Evolutionary conservation across 2,797 vertebrate genomes (phyloP).

Genomic region (Cuniculus paca): DNA sequence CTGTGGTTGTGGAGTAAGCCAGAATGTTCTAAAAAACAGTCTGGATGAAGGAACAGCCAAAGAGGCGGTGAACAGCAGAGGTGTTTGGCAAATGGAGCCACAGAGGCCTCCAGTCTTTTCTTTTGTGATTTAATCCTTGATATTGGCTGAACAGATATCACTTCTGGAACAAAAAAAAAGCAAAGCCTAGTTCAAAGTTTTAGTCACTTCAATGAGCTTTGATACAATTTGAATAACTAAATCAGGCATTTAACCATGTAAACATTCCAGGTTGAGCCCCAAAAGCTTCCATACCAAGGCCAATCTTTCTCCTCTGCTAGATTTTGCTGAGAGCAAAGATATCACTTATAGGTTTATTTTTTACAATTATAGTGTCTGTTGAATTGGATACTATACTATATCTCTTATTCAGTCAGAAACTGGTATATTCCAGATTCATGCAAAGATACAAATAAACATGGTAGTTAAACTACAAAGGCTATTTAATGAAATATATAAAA

Average conservation of each 20-base stretch:
- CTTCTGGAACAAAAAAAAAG: slow-evolving; percentile 15
- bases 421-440: neutral
- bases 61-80: neutral
- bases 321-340: neutral
- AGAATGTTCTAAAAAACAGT: neutral
- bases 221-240: neutral
- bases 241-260: neutral
- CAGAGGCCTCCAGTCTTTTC: neutral
- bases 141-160: neutral
- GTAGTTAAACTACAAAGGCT: neutral
- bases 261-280: neutral
- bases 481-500: neutral
- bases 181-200: neutral
- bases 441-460: neutral
- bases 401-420: neutral
- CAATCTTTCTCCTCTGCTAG: neutral
- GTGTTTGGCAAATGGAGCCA: neutral
- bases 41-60: neutral
- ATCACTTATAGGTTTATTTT: neutral
- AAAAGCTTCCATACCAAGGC: neutral
- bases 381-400: neutral
- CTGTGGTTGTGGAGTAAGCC: neutral
- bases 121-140: neutral
- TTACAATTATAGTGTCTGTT: slow-evolving; percentile 3
- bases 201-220: neutral